Percentiles rank a stretch among this genome's conserved stretches.
These are phyloP conservation scores for Salvelinus alpinus DNA, from an alignment of 2,113 vertebrate genomes.

Conservation along the genomic window DNA sequence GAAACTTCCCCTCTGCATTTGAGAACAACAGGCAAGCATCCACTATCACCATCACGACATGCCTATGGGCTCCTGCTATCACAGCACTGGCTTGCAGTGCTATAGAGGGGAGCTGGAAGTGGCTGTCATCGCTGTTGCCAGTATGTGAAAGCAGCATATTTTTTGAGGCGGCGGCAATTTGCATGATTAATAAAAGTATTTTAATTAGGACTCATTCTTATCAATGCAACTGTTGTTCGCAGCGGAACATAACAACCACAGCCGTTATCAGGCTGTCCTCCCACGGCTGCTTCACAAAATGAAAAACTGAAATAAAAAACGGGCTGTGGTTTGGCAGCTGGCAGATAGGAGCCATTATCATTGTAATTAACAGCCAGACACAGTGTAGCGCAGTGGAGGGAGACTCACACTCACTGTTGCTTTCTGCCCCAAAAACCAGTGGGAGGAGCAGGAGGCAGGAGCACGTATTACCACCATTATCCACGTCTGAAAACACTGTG, in stretches of 20 bases:
- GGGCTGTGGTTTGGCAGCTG: background rate
- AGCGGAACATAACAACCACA: background rate
- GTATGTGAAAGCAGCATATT: background rate
- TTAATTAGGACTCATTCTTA: background rate
- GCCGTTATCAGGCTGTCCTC: background rate
- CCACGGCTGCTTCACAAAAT: background rate
- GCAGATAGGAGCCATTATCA: background rate
- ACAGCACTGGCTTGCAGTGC: too few relatives aligned
- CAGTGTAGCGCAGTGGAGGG: background rate
- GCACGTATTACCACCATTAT: background rate
- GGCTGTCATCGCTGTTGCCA: background rate
- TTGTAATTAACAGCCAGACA: constrained; percentile 2
- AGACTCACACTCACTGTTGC: background rate
- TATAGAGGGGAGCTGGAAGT: too few relatives aligned
- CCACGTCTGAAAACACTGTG: background rate
- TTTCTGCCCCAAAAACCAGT: background rate
- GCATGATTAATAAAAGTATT: background rate
- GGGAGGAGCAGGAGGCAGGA: background rate
- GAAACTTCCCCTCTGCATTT: too few relatives aligned
- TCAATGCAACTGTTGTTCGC: background rate
- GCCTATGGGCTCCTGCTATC: too few relatives aligned
- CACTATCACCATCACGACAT: too few relatives aligned
- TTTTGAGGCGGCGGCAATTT: background rate
- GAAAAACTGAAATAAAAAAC: background rate
- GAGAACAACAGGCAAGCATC: too few relatives aligned